Base-by-base conservation (phyloP, 2,113 vertebrate species). In the Chaetodon trifascialis region DNA sequence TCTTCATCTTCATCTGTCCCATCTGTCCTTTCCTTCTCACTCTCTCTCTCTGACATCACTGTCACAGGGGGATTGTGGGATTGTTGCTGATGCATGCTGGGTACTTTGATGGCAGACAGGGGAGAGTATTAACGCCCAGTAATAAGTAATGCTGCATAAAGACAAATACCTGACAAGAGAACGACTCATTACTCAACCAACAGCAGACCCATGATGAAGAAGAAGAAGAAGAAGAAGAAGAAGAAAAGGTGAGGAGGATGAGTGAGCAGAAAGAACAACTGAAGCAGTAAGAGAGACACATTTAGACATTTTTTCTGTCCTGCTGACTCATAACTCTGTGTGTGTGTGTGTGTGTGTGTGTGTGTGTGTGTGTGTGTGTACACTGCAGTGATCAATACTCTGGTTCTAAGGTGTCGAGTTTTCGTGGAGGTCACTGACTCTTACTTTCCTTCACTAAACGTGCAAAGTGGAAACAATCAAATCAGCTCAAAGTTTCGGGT, bases 31-130 rank as follows among this genome's bases (percentile, higher is more conserved):
- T 5, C 49, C 34, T 16, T 1, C 4, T 3, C 38, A 12, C 51
- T 10, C 34, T 7, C 0, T n/a, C 34, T 42, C 34, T 42, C 36
- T 23, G 59, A 51, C 58, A 16, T 63, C 49, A 55, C 4, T 0
- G 17, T 46, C 74, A 58, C 63, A 46, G 25, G 36, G 47, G 46
- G 40, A 62, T 51, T 40, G 46, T 52, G 73, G 59, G 56, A 42
- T 7, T 34, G 56, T 9, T 36, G 7, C 78, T 47, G 40, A 38
- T 56, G 78, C 78, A 80, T 73, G 68, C 78, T 80, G 68, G 77
- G 77, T 54, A 38, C 36, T 65, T 64, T 23, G 34, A 21, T n/a
- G 23, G 4, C 71, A 59, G 6, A 44, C 54, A 56, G 36, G 58
- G 9, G 36, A 21, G 6, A 21, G 44, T 5, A 8, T 5, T 30